phyloP scores from a whole-genome alignment of 2,797 vertebrate species.

The Melanotaenia nigrans region DNA sequence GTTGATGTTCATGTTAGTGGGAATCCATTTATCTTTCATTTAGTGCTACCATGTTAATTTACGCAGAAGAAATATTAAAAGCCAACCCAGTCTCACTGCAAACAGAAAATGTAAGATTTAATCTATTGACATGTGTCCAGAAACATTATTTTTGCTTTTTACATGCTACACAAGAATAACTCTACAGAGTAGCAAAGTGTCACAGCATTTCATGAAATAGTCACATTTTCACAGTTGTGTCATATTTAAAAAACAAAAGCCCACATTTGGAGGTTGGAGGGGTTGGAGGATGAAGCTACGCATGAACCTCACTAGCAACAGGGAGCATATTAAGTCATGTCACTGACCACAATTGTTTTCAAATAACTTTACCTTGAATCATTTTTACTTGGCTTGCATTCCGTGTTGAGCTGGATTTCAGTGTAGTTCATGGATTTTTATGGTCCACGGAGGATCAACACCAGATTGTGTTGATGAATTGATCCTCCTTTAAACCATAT shows the following conservation, averaged over 20 bases:
- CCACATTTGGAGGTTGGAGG: background rate
- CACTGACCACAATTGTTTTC: background rate
- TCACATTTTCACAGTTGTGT: background rate
- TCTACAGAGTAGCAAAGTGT: background rate
- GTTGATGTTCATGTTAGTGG: background rate
- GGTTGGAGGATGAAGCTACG: background rate
- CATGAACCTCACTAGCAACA: background rate
- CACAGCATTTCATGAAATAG: background rate
- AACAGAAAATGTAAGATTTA: background rate
- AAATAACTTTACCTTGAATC: background rate
- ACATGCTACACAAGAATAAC: background rate
- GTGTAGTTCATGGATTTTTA: background rate
- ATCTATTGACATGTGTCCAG: background rate
- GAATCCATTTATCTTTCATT: background rate
- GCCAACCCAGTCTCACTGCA: background rate
- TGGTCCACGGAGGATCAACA: background rate
- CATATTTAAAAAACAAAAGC: background rate
- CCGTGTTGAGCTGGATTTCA: too few species aligned
- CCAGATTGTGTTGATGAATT: background rate
- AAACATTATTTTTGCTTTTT: background rate
- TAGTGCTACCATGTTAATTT: background rate
- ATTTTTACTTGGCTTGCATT: background rate
- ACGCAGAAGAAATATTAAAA: background rate
- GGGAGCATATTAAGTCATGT: background rate
- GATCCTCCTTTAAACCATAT: background rate